Evolutionary conservation across 2,113 vertebrate genomes (phyloP), one percentile per base, ranked within the genome.

Genomic region (Cyprinus carpio): DNA sequence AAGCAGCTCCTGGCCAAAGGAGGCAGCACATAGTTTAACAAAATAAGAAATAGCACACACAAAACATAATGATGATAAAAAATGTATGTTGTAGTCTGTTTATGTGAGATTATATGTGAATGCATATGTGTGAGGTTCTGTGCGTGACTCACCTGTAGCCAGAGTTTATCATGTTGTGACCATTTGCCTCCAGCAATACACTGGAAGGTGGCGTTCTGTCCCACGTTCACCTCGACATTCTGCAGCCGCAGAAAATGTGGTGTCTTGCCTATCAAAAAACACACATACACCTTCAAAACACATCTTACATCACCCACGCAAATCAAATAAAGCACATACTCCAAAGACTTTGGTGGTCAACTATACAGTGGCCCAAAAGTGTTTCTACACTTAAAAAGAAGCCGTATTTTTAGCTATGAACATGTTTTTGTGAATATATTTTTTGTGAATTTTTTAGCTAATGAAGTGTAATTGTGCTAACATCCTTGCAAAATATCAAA

Each of bases 211-310:
- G 98, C 98, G 0, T 99, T 99, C 94, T 99, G 98, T 4, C 97
- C 97, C 91, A 99, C 97, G 0, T 99, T 99, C 51, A 99, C 98
- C 93, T 99, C 98, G 83, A 98, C 97, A 0, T 98, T 99, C 93
- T 99, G 98, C 79, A 99, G 96, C 2, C 98, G 95, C 31, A 99
- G 93, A 91, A 99, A 99, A 92, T 99, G 98, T n/a, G 98, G 98
- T 0, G 98, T 97, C 92, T 99, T 98, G 91, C 97, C 98, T 99
- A 93, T 12, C 75, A 92, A 77, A 89, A 82, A 89, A 25, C 67
- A 49, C 34, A 84, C 49, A 81, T 31, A 31, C 3, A 54, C 67
- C 40, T 27, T 51, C 37, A 74, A 79, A 69, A 75, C 18, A 85
- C 6, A 65, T 31, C 72, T 1, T 64, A 6, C 54, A 71, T 4